Base-by-base conservation (phyloP, 2,888 invertebrate species). In the Bruchidius siliquastri region DNA sequence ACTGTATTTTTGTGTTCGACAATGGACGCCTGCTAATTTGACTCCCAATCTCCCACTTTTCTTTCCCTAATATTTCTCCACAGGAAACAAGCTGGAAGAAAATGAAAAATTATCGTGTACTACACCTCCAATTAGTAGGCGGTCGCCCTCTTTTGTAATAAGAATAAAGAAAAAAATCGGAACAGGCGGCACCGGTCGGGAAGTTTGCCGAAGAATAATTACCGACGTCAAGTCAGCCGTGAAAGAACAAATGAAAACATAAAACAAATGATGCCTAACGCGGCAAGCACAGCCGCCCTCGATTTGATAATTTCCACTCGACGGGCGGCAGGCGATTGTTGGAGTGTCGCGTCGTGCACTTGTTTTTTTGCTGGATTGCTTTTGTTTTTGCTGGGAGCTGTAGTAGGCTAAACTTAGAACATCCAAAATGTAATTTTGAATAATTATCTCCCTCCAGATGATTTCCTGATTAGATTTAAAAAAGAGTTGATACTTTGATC, bases 191-290 rank as follows among this genome's bases (percentile, higher is more conserved):
- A 49, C 49, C 49, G 49, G 77, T 73, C 75, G 76, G 72, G 71
- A 71, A 67, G 74, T 73, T 72, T 79, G 81, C 82, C 81, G 84
- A 85, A 84, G 85, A 85, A 85, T 85, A 84, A 85, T 85, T 85
- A 83, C 83, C 81, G 79, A 67, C 84, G 84, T 85, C 85, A 85
- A 85, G 84, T 83, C 84, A 83, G 79, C 84, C 82, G 84, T 84
- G 83, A 85, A 85, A 83, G 84, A 85, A 85, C 84, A 85, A 85
- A 85, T 85, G 85, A 85, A 85, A 85, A 84, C 83, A 84, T 84
- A 84, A 85, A 85, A 84, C 83, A 85, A 85, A 85, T 84, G 85
- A 85, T 84, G 84, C 83, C 80, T 80, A 80, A 79, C 81, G 78
- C 82, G 49, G 49, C 26, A 26, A 26, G 26, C 49, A 49, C 49